Evolutionary conservation across 2,888 invertebrate species (phyloP).

Genomic region (Xanthia togata): DNA sequence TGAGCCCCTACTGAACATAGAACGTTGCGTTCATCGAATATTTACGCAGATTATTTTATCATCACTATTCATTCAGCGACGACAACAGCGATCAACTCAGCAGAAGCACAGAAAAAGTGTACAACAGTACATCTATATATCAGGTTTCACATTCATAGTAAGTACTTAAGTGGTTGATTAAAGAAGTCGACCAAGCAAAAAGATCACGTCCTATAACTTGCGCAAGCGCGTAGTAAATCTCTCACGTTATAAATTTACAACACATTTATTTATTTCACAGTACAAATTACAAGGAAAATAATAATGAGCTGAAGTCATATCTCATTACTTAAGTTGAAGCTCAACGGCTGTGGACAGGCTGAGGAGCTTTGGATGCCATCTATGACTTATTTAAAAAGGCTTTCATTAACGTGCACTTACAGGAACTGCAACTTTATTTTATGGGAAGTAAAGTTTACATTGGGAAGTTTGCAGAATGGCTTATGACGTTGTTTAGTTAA

Average conservation of each 20-base stretch:
- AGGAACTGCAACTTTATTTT: conserved; percentile 54
- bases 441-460: conserved; percentile 38
- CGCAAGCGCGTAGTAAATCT: conserved; percentile 79
- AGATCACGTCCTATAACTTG: conserved; percentile 72
- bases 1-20: conserved; percentile 55
- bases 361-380: conserved; percentile 79
- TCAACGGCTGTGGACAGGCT: conserved; percentile 83
- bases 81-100: conserved; percentile 25
- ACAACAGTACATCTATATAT: conserved; percentile 39
- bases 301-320: conserved; percentile 88
- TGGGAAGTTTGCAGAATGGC: conserved; percentile 19
- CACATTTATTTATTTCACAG: conserved; percentile 80
- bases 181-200: conserved; percentile 65
- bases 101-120: conserved; percentile 45
- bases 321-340: conserved; percentile 87
- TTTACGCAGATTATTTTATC: conserved; percentile 53
- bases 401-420: conserved; percentile 57
- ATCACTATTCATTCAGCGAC: conserved; percentile 52
- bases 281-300: conserved; percentile 85
- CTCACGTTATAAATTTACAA: conserved; percentile 81
- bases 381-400: conserved; percentile 71
- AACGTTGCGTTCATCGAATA: conserved; percentile 44
- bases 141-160: conserved; percentile 60
- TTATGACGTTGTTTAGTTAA: conserved; percentile 40
- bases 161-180: conserved; percentile 67